Conservation (phyloP, 2,888 invertebrate species). For the Vanessa cardui region DNA sequence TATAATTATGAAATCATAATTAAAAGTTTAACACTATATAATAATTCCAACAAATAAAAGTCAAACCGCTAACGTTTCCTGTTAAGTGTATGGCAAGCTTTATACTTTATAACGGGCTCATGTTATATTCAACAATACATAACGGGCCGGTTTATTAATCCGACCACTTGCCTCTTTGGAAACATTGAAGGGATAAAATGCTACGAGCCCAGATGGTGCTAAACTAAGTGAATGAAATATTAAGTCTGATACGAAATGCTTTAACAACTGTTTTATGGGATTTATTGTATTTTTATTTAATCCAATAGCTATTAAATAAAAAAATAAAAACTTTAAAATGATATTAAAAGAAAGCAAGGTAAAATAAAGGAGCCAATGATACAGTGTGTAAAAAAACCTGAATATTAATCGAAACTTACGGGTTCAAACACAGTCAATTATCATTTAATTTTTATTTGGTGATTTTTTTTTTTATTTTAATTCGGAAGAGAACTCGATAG, state of each 20-base stretch:
- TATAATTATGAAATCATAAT: no score
- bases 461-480: no score
- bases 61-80: background rate
- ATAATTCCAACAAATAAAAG: background rate
- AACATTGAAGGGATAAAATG: slow-evolving; percentile 12
- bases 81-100: slow-evolving; percentile 3
- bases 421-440: no score
- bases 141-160: slow-evolving; percentile 11
- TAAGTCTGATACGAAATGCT: background rate
- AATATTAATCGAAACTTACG: no score
- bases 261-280: background rate
- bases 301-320: no score
- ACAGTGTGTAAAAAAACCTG: no score
- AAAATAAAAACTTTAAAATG: no score
- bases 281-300: background rate
- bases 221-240: background rate
- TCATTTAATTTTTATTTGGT: no score
- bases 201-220: slow-evolving; percentile 13
- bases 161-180: background rate
- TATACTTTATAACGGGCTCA: slow-evolving; percentile 3
- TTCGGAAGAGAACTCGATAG: no score
- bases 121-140: slow-evolving; percentile 16
- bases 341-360: no score
- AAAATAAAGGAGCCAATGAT: no score
- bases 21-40: no score